Evolutionary conservation across 1,140 invertebrate species (phyloP), one percentile per base, ranked within the genome.

Genomic region (Orius laevigatus): DNA sequence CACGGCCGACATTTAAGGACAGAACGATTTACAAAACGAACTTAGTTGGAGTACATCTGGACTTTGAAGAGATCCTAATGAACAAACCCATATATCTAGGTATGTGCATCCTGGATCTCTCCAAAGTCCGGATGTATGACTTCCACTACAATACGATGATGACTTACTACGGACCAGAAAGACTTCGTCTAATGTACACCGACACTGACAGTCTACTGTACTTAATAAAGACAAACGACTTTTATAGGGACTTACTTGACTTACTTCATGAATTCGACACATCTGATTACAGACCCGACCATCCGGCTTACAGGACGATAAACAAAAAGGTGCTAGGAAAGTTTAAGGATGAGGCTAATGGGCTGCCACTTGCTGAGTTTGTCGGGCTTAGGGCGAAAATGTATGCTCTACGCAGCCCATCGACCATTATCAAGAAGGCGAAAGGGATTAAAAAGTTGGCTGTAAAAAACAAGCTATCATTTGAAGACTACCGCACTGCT

Each of bases 321-420:
- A 54, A 54, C 42, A 68, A 67, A 55, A 71, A 72, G 53, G 60
- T 66, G 3, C 16, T 66, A 4, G 66, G 68, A 5, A 8, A 8
- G 16, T 40, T 40, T 5, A 40, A 40, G 16, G 38, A 40, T 14
- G 38, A 8, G 6, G 16, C 38, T 6, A 5, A 5, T 40, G 6
- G 6, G 10, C 10, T 40, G 14, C 38, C 38, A 8, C 6, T 40
- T 5, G 16, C 6, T 14, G 58, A 63, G 55, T 70, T 62, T 60
- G 48, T 66, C 38, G 64, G 63, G 8, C 47, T 69, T 40, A 53
- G 59, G 48, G 51, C 62, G n/a, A 71, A 71, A 58, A 61, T 67
- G 55, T 69, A 68, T 54, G 48, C 57, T 12, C 52, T 58, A 19
- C 56, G 48, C 52, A 38, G n/a, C n/a, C 55, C 41, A 32, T 55